These are phyloP conservation scores for Mormyrus proboscirostris DNA, from an alignment of 2,797 vertebrate species.

Conservation along the genomic window DNA sequence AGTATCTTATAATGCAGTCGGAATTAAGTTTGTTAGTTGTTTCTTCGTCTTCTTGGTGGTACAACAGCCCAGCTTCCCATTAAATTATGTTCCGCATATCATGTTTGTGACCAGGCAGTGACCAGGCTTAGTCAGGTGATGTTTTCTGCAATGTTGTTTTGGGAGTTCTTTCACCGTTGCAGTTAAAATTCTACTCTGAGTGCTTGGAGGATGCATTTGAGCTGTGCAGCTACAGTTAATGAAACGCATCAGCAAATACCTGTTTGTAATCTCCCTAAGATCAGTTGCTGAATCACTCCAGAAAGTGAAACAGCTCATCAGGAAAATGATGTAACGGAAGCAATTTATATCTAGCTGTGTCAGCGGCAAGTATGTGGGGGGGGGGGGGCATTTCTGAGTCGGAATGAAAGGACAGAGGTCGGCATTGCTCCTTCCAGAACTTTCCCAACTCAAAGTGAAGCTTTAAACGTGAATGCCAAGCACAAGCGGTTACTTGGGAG, in stretches of 20 bases:
- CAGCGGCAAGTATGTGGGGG: not conserved
- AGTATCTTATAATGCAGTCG: not conserved
- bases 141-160: not conserved
- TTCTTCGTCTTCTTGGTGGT: not conserved
- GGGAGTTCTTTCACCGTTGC: not conserved
- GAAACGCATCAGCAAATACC: not conserved
- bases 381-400: not conserved
- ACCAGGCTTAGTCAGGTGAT: not conserved
- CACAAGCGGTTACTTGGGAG: not conserved
- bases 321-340: not conserved
- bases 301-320: not conserved
- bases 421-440: not conserved
- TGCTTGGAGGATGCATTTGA: not conserved
- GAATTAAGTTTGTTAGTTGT: not conserved
- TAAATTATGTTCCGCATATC: not conserved
- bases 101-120: not conserved
- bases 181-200: not conserved
- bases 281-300: not conserved
- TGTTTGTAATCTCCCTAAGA: not conserved
- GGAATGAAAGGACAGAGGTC: not conserved
- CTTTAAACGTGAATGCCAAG: not conserved
- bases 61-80: not conserved
- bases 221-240: not conserved
- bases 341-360: not conserved
- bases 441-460: not conserved